Conservation (phyloP, 2,888 invertebrate genomes). For the Acholoe squamosa region DNA sequence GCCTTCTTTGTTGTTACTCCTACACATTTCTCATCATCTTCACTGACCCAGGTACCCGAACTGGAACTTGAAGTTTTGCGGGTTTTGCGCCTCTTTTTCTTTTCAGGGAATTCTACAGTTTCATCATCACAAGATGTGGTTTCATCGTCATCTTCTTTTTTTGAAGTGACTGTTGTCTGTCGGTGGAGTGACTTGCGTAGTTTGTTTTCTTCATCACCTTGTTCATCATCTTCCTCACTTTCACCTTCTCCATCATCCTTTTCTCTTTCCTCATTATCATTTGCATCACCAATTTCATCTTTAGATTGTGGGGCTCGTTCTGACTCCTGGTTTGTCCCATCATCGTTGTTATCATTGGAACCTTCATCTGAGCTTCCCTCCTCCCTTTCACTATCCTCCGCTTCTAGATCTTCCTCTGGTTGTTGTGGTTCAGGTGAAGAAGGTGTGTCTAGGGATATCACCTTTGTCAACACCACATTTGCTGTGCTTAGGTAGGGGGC, state of each 20-base stretch:
- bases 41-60: constrained; percentile 5
- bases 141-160: not conserved
- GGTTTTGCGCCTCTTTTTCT: not conserved
- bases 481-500: not conserved
- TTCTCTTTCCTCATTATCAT: constrained; percentile 91
- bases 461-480: not conserved
- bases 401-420: no score
- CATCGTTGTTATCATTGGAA: constrained; percentile 1
- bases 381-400: not conserved
- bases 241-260: constrained; percentile 88
- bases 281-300: not conserved
- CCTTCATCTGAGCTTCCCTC: constrained; percentile 1
- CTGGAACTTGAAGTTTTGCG: not conserved
- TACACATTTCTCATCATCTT: not conserved
- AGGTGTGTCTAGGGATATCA: not conserved
- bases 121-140: not conserved
- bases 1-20: not conserved
- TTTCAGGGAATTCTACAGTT: not conserved
- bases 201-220: not conserved
- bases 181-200: not conserved
- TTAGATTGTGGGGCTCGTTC: no score
- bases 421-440: no score
- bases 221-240: constrained; percentile 69
- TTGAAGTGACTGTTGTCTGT: not conserved
- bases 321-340: no score